Evolutionary conservation across 2,888 invertebrate species (phyloP).

Genomic region (Lasius fuliginosus): DNA sequence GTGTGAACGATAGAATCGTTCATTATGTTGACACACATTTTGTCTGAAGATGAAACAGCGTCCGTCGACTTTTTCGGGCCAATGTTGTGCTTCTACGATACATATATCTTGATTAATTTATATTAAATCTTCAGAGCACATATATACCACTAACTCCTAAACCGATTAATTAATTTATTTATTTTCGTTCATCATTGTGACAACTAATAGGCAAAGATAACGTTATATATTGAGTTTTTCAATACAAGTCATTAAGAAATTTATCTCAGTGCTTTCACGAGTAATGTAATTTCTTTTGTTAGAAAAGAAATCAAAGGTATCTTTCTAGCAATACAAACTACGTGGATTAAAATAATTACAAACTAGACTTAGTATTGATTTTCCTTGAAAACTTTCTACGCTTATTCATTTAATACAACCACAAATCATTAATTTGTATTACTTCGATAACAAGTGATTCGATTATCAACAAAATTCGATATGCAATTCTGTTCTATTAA

Average conservation of each 20-base stretch:
- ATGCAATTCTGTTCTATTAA: too few relatives aligned
- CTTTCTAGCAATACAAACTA: background rate
- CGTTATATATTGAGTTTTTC: background rate
- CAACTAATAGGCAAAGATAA: background rate
- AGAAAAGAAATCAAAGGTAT: background rate
- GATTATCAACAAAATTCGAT: too few relatives aligned
- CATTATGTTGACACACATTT: conserved; percentile 20
- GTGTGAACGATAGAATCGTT: conserved; percentile 47
- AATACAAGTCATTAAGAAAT: background rate
- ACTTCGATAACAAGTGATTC: too few relatives aligned
- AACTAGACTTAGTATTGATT: background rate
- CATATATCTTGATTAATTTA: background rate
- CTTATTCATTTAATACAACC: too few relatives aligned
- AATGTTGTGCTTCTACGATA: background rate
- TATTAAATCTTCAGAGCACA: background rate
- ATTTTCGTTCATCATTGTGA: background rate
- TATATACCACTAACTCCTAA: background rate
- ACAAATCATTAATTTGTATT: too few relatives aligned
- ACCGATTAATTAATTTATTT: background rate
- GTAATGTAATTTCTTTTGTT: background rate
- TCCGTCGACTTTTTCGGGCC: background rate
- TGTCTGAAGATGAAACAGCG: background rate
- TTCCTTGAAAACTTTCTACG: too few relatives aligned
- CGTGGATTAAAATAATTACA: background rate
- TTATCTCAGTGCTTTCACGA: background rate